phyloP scores from a whole-genome alignment of 1,140 invertebrate genomes.

The Drosophila baimaii region DNA sequence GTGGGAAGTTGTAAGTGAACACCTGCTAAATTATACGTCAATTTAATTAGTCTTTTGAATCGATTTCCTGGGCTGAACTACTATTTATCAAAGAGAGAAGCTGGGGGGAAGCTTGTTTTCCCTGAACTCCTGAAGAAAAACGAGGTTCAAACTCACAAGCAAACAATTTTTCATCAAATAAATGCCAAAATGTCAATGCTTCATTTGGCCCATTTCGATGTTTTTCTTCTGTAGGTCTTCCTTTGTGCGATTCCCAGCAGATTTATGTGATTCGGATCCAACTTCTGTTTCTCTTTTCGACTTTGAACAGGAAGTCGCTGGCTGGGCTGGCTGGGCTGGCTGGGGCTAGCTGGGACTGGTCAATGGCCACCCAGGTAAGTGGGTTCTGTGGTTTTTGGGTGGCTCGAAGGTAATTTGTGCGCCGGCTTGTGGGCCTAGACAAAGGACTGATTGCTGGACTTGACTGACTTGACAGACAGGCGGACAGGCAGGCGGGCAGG shows the following conservation, averaged over 20 bases:
- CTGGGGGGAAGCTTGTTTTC: no score
- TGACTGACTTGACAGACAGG: conserved; percentile 28
- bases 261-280: conserved; percentile 15
- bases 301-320: conserved; percentile 50
- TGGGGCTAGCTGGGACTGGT: background rate
- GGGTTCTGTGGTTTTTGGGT: conserved; percentile 58
- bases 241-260: conserved; percentile 13
- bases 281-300: conserved; percentile 25
- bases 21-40: conserved; percentile 27
- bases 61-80: background rate
- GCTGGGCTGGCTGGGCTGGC: background rate
- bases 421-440: conserved; percentile 55
- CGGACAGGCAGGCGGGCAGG: conserved; percentile 7
- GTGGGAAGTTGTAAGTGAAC: conserved; percentile 24
- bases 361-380: conserved; percentile 28
- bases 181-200: conserved; percentile 50
- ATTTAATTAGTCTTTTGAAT: conserved; percentile 24
- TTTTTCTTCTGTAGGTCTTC: conserved; percentile 8
- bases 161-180: conserved; percentile 56
- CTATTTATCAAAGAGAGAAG: background rate
- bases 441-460: conserved; percentile 46
- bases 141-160: background rate
- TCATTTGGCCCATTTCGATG: conserved; percentile 12
- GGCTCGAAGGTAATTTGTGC: conserved; percentile 60
- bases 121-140: background rate